Evolutionary conservation across 2,888 invertebrate genomes (phyloP).

Genomic region (Drosophila quasianomalipes): DNA sequence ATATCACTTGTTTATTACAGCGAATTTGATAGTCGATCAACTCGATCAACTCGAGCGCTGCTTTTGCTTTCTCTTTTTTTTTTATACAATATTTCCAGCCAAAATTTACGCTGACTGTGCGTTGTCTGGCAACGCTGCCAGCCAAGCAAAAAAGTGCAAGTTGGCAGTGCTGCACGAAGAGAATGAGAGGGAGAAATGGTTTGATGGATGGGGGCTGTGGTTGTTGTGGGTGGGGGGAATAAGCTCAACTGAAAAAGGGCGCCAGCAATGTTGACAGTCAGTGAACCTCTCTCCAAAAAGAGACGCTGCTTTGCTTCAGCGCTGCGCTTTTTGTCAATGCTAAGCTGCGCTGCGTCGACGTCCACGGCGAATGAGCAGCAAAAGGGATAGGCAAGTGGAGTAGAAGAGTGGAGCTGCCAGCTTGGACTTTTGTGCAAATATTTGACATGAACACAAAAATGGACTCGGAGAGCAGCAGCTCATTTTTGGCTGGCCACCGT

Average conservation of each 20-base stretch:
- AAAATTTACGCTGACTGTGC: slow-evolving; percentile 67
- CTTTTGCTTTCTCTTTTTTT: slow-evolving; percentile 23
- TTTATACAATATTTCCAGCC: slow-evolving; percentile 7
- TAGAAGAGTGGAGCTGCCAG: slow-evolving; percentile 16
- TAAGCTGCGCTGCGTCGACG: slow-evolving; percentile 33
- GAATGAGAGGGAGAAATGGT: not conserved
- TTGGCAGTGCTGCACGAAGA: slow-evolving; percentile 27
- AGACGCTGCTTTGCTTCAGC: slow-evolving; percentile 1
- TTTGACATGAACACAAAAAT: slow-evolving; percentile 65
- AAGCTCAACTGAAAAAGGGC: slow-evolving; percentile 13
- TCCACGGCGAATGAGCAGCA: slow-evolving; percentile 24
- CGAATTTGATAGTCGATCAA: not conserved
- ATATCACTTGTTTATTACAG: not conserved
- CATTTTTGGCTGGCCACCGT: slow-evolving; percentile 62
- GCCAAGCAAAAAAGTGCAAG: slow-evolving; percentile 53
- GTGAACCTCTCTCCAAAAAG: slow-evolving; percentile 41
- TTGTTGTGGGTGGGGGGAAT: not conserved
- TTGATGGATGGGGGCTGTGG: not conserved
- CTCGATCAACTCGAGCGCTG: not conserved
- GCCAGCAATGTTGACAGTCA: slow-evolving; percentile 67
- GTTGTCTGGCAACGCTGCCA: slow-evolving; percentile 74
- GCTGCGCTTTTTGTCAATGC: slow-evolving; percentile 61
- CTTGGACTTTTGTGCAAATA: slow-evolving; percentile 75
- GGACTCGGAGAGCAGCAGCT: slow-evolving; percentile 38
- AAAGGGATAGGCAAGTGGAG: slow-evolving; percentile 1